These are phyloP conservation scores for Chauna torquata DNA, from an alignment of 2,113 vertebrate genomes.

Conservation along the genomic window DNA sequence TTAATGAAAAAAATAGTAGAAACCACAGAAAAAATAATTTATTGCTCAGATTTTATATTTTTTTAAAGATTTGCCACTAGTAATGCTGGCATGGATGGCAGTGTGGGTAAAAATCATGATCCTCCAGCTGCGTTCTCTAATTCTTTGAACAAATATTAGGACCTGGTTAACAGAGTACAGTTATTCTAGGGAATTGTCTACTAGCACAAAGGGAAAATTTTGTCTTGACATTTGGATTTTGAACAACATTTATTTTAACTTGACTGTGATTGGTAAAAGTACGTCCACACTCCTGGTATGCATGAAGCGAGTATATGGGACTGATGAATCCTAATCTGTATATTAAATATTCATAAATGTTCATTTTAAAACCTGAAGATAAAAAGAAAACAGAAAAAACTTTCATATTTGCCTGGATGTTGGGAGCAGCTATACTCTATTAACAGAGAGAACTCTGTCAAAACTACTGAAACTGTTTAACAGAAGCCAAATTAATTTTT, in stretches of 20 bases:
- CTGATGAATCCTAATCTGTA: neutral
- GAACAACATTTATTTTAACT: neutral
- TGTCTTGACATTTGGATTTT: neutral
- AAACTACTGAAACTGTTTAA: neutral
- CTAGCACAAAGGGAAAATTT: neutral
- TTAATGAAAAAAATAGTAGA: neutral
- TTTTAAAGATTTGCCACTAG: neutral
- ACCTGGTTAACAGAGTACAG: neutral
- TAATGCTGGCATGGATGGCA: neutral
- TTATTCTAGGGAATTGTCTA: neutral
- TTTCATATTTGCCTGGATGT: neutral
- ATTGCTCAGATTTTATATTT: neutral
- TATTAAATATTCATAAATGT: neutral
- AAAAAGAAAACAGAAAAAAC: neutral
- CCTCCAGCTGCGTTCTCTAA: neutral
- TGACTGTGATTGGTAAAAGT: neutral
- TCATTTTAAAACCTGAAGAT: neutral
- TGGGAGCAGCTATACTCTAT: neutral
- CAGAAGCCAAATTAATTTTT: neutral
- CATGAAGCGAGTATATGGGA: neutral
- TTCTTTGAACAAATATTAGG: neutral
- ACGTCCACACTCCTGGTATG: neutral
- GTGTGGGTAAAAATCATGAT: neutral
- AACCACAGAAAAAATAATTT: neutral
- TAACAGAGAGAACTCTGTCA: neutral